Conservation (phyloP, 1,140 invertebrate genomes). For the Trichonephila clavipes region DNA sequence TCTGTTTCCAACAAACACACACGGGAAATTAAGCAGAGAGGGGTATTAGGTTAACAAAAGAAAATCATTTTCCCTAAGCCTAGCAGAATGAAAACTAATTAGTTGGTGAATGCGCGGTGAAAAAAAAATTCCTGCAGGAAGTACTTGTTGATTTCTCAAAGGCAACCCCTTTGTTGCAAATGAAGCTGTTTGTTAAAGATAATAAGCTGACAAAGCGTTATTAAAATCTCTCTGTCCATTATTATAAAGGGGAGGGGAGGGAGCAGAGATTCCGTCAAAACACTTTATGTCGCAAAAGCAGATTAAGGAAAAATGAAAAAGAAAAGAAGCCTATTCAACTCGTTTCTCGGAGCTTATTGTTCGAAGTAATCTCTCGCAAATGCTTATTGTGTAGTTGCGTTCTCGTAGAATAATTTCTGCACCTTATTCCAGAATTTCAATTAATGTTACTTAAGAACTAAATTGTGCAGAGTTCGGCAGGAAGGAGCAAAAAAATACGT, state of each 20-base stretch:
- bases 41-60: slow-evolving; percentile 29
- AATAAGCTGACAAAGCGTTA: slow-evolving; percentile 20
- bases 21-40: background rate
- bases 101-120: background rate
- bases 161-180: slow-evolving; percentile 42
- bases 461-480: background rate
- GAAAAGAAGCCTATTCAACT: background rate
- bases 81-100: slow-evolving; percentile 42
- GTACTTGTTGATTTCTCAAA: slow-evolving; percentile 40
- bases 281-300: background rate
- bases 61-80: slow-evolving; percentile 9
- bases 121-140: background rate
- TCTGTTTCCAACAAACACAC: background rate
- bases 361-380: background rate
- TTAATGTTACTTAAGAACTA: background rate
- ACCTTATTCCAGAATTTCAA: background rate
- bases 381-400: background rate
- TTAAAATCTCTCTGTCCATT: slow-evolving; percentile 12
- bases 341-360: background rate
- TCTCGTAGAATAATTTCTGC: background rate
- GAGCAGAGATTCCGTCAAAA: background rate
- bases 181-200: slow-evolving; percentile 48
- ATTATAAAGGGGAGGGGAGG: background rate
- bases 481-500: too few relatives aligned
- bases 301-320: background rate